Evolutionary conservation across 2,797 vertebrate genomes (phyloP).

Genomic region (Dendrocincla fuliginosa): DNA sequence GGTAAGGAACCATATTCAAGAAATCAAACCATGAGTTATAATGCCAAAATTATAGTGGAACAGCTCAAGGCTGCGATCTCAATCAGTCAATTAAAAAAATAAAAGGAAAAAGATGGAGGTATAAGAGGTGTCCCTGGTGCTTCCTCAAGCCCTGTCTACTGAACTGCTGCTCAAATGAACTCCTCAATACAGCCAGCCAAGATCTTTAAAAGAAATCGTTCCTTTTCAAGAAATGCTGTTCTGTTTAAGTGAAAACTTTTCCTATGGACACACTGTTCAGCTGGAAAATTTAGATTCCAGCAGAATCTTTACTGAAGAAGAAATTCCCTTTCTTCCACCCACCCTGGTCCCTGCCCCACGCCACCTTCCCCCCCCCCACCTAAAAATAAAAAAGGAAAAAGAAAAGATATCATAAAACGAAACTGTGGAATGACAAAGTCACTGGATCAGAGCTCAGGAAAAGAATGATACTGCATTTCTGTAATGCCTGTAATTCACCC

Average conservation of each 20-base stretch:
- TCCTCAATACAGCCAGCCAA: not conserved
- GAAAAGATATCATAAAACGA: not conserved
- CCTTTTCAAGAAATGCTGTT: not conserved
- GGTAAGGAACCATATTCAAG: not conserved
- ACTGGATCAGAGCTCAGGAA: not conserved
- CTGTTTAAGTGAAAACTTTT: not conserved
- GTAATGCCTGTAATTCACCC: not conserved
- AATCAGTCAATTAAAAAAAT: not conserved
- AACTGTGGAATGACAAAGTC: not conserved
- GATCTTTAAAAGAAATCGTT: not conserved
- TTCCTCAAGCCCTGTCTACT: not conserved
- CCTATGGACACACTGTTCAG: not conserved
- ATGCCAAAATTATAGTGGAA: not conserved
- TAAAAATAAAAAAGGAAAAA: no score
- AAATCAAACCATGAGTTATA: not conserved
- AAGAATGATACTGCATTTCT: not conserved
- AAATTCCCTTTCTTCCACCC: not conserved
- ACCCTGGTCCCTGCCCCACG: no score
- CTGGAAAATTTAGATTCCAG: not conserved
- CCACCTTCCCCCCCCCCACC: rapidly evolving
- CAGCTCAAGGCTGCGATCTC: not conserved
- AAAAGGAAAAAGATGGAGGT: not conserved
- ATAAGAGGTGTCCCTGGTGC: not conserved
- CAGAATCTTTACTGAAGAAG: not conserved
- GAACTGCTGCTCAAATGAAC: not conserved